Evolutionary conservation across 2,888 invertebrate species (phyloP), one percentile per base, ranked within the genome.

Genomic region (Drosophila sordidula): DNA sequence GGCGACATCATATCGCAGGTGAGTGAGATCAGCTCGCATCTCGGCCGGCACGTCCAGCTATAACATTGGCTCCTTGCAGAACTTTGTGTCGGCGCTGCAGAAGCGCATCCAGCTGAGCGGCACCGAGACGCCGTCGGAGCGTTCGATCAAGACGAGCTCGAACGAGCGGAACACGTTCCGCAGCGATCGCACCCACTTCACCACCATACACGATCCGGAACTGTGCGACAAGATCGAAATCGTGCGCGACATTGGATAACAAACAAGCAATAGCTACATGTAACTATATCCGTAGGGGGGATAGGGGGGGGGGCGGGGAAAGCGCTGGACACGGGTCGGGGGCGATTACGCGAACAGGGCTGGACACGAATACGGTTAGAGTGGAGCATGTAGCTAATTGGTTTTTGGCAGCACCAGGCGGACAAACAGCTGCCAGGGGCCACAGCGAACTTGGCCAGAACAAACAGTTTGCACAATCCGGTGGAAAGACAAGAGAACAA

Each of bases 1-100:
- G 97, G 97, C 12, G 97, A 97, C 92, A 97, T 97, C 74, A 97
- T 97, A 80, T 96, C 97, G 78, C 97, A 97, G 95, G 97, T 95
- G 90, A 73, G 81, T 65, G 22, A n/a, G 14, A 25, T 11, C 18
- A n/a, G 8, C 3, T 9, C 2, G 0, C 26, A 29, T 29, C 26
- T 8, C 26, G 8, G 26, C 26, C 2, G 1, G 26, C 1, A 29
- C 8, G 8, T 6, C 0, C 8, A 8, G 26, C 6, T 29, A 6
- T 3, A 6, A 8, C 8, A 29, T 2, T 9, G 29, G 34, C 1
- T 12, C 4, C 12, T 25, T 92, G 18, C 93, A 96, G 96, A 96
- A 95, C 87, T 96, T 96, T 92, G 96, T 96, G 45, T 96, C 96
- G 91, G 96, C 96, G 38, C 92, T 96, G 68, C 96, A 96, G 91